Evolutionary conservation across 1,140 invertebrate species (phyloP), one percentile per base, ranked within the genome.

Genomic region (Sipha flava): DNA sequence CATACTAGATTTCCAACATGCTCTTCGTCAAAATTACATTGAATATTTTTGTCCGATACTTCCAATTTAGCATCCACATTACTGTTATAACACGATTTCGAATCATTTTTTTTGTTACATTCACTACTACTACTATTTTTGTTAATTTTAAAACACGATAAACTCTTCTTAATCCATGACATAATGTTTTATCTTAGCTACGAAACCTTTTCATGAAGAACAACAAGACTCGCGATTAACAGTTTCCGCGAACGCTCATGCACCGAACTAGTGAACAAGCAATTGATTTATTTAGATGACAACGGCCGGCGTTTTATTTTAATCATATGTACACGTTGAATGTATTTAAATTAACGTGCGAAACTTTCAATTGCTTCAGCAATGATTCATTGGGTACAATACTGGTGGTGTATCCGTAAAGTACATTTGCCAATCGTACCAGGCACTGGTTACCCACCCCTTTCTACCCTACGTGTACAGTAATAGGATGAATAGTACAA

Each of bases 281-380:
- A 31, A 14, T 31, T 18, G 12, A 31, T 49, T 31, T 29, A 43
- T 4, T 31, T 6, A 10, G 21, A 72, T 12, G 21, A 3, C 0
- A 14, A 49, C 14, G 3, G 29, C 3, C 29, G 4, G n/a, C n/a
- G 70, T 40, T 9, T n/a, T 7, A n/a, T 70, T 31, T n/a, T 47
- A 70, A 37, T 14, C 29, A 29, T 29, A 59, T 21, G n/a, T 59
- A 1, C 40, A 16, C 31, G 26, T n/a, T 26, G 14, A 47, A 77
- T 57, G 14, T 43, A 40, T 77, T 77, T 77, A 23, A 75, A 75
- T 75, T 57, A 43, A 59, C 73, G 73, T 77, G 73, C 52, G 73
- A 77, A 77, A 54, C 16, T 40, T 54, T 77, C 34, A 57, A 77
- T 77, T 77, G 23, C 6, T 57, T 52, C n/a, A 37, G 23, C 21